Base-by-base conservation (phyloP, 2,888 invertebrate species). In the Apantesis nais region DNA sequence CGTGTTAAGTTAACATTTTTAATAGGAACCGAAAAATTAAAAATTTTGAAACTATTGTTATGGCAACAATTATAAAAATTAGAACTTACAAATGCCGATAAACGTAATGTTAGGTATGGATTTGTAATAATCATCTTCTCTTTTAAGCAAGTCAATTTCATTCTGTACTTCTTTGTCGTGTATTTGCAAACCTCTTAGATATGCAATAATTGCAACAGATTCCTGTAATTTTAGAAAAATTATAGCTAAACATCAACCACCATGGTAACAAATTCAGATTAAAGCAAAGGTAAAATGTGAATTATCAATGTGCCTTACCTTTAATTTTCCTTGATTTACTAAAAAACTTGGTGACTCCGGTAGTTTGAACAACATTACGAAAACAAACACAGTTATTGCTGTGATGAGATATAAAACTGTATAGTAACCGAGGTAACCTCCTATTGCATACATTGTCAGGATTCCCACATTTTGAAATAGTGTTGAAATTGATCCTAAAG, bases 341-440 rank as follows among this genome's bases (percentile, higher is more conserved):
- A 93, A 77, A 69, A 83, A 92, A 7, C 88, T 85, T 14, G 93
- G 93, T 0, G 93, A 90, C 70, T 93, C 93, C 1, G 93, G 93
- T 48, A 88, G 88, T 65, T 80, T 85, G 44, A 88, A 25, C 77
- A 92, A 86, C 25, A 87, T 31, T 0, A 86, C 34, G 0, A 85
- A 75, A 4, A 83, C 85, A 14, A 88, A 0, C 4, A 89, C 55
- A 0, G 90, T 87, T 11, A 90, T 25, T 22, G 73, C 77, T 1
- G 88, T 62, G 3, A 84, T 79, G 0, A 87, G 71, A 77, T 86
- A 90, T n/a, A 91, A 66, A 12, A 90, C 85, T 0, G 83, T 83
- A 60, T 86, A 79, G 71, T 91, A 92, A 29, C 86, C 82, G 41
- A 91, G 55, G 62, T 87, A 91, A 0, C 87, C 87, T 16, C 91